Percentiles rank a stretch among this genome's conserved stretches.
These are phyloP conservation scores for Nesidiocoris tenuis DNA, from an alignment of 2,888 invertebrate species.

Conservation along the genomic window DNA sequence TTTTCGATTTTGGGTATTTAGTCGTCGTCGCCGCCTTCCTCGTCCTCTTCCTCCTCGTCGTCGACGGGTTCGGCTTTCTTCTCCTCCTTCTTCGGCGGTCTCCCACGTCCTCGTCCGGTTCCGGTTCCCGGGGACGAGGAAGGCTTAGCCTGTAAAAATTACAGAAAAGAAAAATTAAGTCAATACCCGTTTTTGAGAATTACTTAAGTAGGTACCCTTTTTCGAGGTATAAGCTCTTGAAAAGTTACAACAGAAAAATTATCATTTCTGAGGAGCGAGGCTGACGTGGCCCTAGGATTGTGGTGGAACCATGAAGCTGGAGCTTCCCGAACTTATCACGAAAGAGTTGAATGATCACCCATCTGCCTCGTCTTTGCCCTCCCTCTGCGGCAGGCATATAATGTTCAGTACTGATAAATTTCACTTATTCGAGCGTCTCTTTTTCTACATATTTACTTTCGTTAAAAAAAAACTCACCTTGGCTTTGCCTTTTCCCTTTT, in stretches of 20 bases:
- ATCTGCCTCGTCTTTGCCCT: too few species aligned
- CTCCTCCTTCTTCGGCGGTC: constrained; percentile 57
- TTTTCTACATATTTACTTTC: too few species aligned
- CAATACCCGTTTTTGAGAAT: background rate
- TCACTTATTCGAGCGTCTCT: too few species aligned
- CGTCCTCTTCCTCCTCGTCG: constrained; percentile 56
- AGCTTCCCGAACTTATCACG: too few species aligned
- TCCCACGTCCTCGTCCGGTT: constrained; percentile 55
- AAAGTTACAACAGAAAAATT: too few species aligned
- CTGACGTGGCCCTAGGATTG: too few species aligned
- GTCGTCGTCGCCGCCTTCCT: constrained; percentile 52
- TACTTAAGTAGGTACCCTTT: background rate
- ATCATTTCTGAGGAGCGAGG: too few species aligned
- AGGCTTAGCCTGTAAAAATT: constrained; percentile 39
- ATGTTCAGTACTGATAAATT: too few species aligned
- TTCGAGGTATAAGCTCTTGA: too few species aligned
- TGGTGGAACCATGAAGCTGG: too few species aligned
- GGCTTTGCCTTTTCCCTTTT: constrained; percentile 56
- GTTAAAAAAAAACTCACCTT: constrained; percentile 52
- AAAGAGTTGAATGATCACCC: too few species aligned
- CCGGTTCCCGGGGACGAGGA: constrained; percentile 41
- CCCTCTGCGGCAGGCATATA: too few species aligned
- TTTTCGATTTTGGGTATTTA: constrained; percentile 27
- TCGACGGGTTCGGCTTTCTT: constrained; percentile 55
- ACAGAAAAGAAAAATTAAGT: background rate